These are phyloP conservation scores for Cherax destructor DNA, from an alignment of 1,140 invertebrate genomes.

Conservation along the genomic window DNA sequence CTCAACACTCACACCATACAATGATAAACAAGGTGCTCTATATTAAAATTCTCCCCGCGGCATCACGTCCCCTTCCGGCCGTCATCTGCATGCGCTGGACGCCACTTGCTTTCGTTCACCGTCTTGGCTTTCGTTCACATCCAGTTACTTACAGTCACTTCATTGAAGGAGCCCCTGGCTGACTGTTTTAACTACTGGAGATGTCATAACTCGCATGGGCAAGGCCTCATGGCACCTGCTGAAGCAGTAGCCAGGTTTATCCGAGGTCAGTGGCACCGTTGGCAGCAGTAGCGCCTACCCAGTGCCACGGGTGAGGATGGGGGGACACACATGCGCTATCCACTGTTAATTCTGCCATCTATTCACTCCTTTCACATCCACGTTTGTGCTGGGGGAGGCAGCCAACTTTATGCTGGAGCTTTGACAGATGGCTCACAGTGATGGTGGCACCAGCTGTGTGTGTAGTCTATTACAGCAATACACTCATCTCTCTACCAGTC, in stretches of 20 bases:
- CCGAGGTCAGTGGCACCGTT: too few relatives aligned
- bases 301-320: too few relatives aligned
- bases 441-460: too few relatives aligned
- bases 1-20: neutral
- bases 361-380: neutral
- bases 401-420: neutral
- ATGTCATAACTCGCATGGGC: neutral
- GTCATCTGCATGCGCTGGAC: constrained; percentile 2
- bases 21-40: neutral
- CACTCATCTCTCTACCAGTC: too few relatives aligned
- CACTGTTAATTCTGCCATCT: neutral
- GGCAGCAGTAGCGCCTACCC: too few relatives aligned
- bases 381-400: neutral
- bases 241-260: neutral
- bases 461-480: too few relatives aligned
- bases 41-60: neutral
- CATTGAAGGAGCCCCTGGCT: neutral
- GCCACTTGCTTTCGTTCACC: neutral
- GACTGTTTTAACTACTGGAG: neutral
- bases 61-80: neutral
- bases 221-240: neutral
- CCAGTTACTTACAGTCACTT: neutral
- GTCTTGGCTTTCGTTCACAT: neutral
- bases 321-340: neutral
- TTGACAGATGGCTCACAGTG: neutral